Base-by-base conservation (phyloP, 2,797 vertebrate genomes). In the Fistularia commersonii region DNA sequence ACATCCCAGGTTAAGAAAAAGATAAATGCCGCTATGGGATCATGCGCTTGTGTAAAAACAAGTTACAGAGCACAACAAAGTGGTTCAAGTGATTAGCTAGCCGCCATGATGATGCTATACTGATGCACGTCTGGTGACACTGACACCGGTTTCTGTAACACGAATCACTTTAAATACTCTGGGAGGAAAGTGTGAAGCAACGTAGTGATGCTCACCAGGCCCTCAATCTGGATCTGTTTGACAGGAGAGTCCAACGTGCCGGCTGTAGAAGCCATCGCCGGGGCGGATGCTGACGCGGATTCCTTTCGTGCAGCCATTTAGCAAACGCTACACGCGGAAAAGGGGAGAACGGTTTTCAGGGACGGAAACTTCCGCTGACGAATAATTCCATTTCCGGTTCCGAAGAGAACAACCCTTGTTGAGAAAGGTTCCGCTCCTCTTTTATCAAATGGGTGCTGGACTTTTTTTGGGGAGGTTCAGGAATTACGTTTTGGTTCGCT, bases 151-250 rank as follows among this genome's bases (percentile, higher is more conserved):
- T 50, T 45, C 14, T 14, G 7, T 13, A 1, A 10, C 5, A 12
- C 0, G 11, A 1, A 4, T 0, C 4, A 6, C 0, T 0, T 0
- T 37, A 48, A 10, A 13, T 2, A 1, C 5, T 5, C 10, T 9
- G 39, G 3, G 31, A 40, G 13, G 3, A 8, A 5, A 15, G 11
- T 11, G 7, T 6, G 8, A 10, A 54, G 31, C 10, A 11, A 1
- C 4, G 4, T 0, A 1, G 1, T 2, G 1, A 38, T 23, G 72
- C 89, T 83, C 46, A 91, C 89, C 78, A 90, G 60, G 0, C 87
- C 90, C 3, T 91, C 89, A 10, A 89, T 89, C 43, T 89, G 90
- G 53, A 90, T 87, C 61, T 82, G 84, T 56, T 89, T 90, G 7
- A 91, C 88, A 0, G 83, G 87, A 0, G 87, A 84, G 61, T 90